phyloP scores from a whole-genome alignment of 2,888 invertebrate species.

The Sarcophaga carnaria region DNA sequence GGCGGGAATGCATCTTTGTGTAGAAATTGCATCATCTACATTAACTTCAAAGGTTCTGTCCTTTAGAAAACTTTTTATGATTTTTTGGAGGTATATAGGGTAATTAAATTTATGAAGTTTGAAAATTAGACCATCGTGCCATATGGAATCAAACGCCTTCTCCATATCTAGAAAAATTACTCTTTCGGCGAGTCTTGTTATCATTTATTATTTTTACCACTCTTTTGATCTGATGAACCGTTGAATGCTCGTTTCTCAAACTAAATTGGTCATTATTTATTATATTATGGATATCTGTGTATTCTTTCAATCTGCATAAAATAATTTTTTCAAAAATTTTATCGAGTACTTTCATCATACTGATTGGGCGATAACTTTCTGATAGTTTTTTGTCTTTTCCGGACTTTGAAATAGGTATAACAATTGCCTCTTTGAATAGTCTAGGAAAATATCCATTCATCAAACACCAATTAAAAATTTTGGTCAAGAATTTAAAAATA shows the following conservation, averaged over 20 bases:
- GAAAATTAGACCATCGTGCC: conserved; percentile 11
- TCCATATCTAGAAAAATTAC: not conserved
- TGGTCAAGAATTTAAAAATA: no score
- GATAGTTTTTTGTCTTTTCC: not conserved
- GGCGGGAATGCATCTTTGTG: no score
- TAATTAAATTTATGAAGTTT: not conserved
- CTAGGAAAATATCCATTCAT: no score
- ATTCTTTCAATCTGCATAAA: not conserved
- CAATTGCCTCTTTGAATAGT: no score
- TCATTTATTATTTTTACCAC: conserved; percentile 22
- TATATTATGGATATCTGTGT: not conserved
- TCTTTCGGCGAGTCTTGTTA: not conserved
- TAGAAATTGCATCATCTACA: not conserved
- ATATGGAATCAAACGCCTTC: conserved; percentile 9
- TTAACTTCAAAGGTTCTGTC: not conserved
- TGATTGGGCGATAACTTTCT: not conserved
- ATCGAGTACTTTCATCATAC: not conserved
- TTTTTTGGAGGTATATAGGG: not conserved
- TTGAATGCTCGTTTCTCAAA: no score
- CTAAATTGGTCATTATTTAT: not conserved
- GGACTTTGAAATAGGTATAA: not conserved
- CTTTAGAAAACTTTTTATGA: conserved; percentile 7
- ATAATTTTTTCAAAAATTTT: not conserved
- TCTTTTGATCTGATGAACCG: not conserved
- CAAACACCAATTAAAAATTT: no score